These are phyloP conservation scores for Potamarius usumacintae DNA, from an alignment of 2,113 vertebrate genomes.

Conservation along the genomic window DNA sequence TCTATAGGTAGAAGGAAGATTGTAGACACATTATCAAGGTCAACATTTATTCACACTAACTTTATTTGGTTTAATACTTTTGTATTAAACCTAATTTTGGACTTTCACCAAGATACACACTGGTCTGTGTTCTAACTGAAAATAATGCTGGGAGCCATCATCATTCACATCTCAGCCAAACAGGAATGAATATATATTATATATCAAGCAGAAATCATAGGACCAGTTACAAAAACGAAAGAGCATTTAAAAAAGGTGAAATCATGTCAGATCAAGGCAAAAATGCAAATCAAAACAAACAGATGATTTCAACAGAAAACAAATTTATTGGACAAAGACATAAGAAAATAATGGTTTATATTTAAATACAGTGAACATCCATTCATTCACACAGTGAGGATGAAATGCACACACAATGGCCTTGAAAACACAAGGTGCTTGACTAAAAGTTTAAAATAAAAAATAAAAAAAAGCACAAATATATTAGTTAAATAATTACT, in stretches of 20 bases:
- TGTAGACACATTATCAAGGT: neutral
- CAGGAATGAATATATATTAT: no score
- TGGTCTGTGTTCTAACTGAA: neutral
- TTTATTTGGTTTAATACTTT: neutral
- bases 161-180: neutral
- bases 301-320: slow-evolving; percentile 72
- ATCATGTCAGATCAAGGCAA: slow-evolving; percentile 49
- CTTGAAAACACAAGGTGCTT: slow-evolving; percentile 59
- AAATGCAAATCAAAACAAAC: slow-evolving; percentile 70
- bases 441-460: slow-evolving; percentile 62
- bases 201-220: neutral
- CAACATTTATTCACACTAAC: neutral
- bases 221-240: neutral
- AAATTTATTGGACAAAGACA: slow-evolving; percentile 69
- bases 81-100: neutral
- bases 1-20: no score
- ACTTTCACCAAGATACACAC: neutral
- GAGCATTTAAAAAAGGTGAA: slow-evolving; percentile 5
- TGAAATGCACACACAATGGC: slow-evolving; percentile 65
- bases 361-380: slow-evolving; percentile 43
- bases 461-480: slow-evolving; percentile 57
- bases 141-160: neutral
- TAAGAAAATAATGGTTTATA: slow-evolving; percentile 29
- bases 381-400: slow-evolving; percentile 58
- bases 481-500: slow-evolving; percentile 38